A percentile compares a stretch with the other conserved stretches of the same genome.
Conservation (phyloP, 2,888 invertebrate genomes). For the Acrobasis consociella region DNA sequence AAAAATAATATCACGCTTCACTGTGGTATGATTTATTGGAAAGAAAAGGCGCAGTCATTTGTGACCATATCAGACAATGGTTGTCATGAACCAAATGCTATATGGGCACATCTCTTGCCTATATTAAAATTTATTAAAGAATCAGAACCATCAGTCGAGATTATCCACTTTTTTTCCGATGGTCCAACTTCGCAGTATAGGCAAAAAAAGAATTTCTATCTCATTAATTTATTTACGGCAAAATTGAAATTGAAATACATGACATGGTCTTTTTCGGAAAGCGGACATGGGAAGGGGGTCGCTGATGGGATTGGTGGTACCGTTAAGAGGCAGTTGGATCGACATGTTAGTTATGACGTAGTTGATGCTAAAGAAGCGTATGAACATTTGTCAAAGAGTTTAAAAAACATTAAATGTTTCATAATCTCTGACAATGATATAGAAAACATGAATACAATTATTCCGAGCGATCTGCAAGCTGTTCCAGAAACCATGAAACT, state of each 20-base stretch:
- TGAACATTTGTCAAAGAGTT: conserved; percentile 1
- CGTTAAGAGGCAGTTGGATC: conserved; percentile 15
- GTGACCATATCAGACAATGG: conserved; percentile 32
- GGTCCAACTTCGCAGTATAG: background rate
- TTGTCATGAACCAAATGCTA: too few relatives aligned
- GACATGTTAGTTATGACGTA: background rate
- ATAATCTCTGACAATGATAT: conserved; percentile 23
- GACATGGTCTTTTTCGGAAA: conserved; percentile 35
- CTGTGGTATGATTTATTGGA: conserved; percentile 30
- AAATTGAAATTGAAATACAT: conserved; percentile 25
- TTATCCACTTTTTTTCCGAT: background rate
- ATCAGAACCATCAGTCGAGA: conserved; percentile 18
- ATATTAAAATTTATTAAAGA: conserved; percentile 28
- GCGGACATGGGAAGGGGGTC: conserved; percentile 33
- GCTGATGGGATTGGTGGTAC: conserved; percentile 35
- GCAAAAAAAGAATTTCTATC: conserved; percentile 33
- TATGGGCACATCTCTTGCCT: conserved; percentile 21
- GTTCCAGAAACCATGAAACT: conserved; percentile 29
- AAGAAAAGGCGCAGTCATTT: conserved; percentile 29
- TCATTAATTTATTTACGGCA: conserved; percentile 25
- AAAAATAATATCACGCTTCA: conserved; percentile 31
- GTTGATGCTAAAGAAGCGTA: conserved; percentile 22
- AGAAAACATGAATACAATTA: conserved; percentile 24
- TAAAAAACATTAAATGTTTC: too few relatives aligned
- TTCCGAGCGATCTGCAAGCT: conserved; percentile 19